phyloP scores from a whole-genome alignment of 2,888 invertebrate species.

The Chloroclystis v-ata region DNA sequence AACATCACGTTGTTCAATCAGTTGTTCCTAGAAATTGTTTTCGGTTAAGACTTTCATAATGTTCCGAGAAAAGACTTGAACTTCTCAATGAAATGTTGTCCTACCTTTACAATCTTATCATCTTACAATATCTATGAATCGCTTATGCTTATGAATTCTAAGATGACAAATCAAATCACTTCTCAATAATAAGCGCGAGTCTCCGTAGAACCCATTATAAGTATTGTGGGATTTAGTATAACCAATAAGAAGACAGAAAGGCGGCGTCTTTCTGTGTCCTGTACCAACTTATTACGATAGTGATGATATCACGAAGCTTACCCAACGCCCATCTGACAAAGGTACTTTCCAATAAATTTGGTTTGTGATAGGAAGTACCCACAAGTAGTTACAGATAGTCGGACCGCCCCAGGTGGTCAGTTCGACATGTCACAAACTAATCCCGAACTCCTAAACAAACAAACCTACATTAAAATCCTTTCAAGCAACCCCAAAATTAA shows the following conservation, averaged over 20 bases:
- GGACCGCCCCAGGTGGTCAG: constrained; percentile 39
- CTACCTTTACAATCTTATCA: too few species aligned
- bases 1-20: constrained; percentile 12
- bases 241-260: too few species aligned
- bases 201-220: too few species aligned
- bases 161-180: too few species aligned
- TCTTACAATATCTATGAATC: too few species aligned
- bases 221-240: too few species aligned
- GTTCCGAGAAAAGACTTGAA: not conserved
- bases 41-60: not conserved
- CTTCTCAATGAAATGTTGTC: not conserved
- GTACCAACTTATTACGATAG: too few species aligned
- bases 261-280: too few species aligned
- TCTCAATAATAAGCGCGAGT: too few species aligned
- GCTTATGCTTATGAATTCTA: too few species aligned
- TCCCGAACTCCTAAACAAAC: constrained; percentile 44
- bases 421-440: constrained; percentile 36
- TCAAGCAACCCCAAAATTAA: constrained; percentile 45
- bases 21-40: constrained; percentile 3
- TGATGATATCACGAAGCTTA: too few species aligned
- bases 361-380: not conserved
- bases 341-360: not conserved
- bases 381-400: constrained; percentile 8
- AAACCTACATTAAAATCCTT: constrained; percentile 46
- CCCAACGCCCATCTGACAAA: too few species aligned